Evolutionary conservation across 2,888 invertebrate species (phyloP).

Genomic region (Pseudococcus jackbeardsleyi): DNA sequence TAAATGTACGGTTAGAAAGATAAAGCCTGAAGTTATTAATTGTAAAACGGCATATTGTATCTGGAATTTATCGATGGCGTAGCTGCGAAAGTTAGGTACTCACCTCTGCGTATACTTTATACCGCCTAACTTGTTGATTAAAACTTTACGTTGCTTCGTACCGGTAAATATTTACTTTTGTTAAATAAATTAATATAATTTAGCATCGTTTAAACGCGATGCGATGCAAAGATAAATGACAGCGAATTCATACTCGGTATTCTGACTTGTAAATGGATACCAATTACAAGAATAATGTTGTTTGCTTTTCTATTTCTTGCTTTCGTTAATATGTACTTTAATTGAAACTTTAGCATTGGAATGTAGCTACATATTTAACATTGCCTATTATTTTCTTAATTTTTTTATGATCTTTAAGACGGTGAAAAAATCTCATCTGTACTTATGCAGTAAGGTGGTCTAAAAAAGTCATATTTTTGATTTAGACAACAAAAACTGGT

Average conservation of each 20-base stretch:
- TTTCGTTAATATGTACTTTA: not conserved
- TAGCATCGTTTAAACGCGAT: conserved; percentile 9
- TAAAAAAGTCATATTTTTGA: no score
- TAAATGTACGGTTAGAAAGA: not conserved
- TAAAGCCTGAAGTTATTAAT: conserved; percentile 14
- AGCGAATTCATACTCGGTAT: conserved; percentile 30
- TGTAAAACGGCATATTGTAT: conserved; percentile 20
- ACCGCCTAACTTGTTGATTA: conserved; percentile 22
- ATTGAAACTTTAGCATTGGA: not conserved
- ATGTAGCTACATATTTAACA: not conserved
- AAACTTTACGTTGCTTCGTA: not conserved
- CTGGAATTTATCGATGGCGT: not conserved
- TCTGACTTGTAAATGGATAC: conserved; percentile 16
- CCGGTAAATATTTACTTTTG: conserved; percentile 42
- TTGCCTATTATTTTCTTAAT: no score
- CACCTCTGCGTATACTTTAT: not conserved
- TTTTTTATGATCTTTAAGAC: no score
- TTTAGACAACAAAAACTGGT: no score
- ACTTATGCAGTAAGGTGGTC: no score
- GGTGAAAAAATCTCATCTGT: no score
- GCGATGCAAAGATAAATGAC: conserved; percentile 2
- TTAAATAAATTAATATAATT: conserved; percentile 38
- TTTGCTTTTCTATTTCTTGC: conserved; percentile 9
- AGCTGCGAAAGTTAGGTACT: not conserved
- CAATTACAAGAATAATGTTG: conserved; percentile 34